Evolutionary conservation across 37 sponge, comb jelly and placozoan species (phyloP), one percentile per base, ranked within the genome.

Genomic region (Aplysina aerophoba): DNA sequence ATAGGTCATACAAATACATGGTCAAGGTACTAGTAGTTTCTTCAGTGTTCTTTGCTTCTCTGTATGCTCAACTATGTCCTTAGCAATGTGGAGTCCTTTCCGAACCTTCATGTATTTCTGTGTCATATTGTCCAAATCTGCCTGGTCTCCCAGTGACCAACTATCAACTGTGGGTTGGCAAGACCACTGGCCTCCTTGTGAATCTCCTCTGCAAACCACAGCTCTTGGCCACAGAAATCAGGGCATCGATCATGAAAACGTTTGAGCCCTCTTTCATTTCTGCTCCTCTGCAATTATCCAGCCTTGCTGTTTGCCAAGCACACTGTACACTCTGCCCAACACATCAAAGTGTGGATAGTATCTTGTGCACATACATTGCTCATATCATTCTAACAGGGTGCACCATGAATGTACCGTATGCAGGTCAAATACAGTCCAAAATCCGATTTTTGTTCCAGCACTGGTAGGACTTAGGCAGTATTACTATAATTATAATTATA

Each of bases 61-160:
- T 54, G 86, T 97, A 74, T 93, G 93, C 66, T 92, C 92, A 20
- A 98, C 97, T 25, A 95, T 86, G 66, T 98, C 94, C 68, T 96
- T 92, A 36, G 94, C 90, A 16, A 94, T 89, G 38, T 56, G 59
- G 19, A 98, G 87, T 0, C 99, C 99, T 61, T 98, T 98, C 73
- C 97, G 84, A 13, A 96, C 94, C 33, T 96, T 91, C 92, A 98
- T 95, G 86, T 98, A 98, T 41, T 65, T 85, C 53, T 86, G 81
- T 19, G 98, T 94, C 11, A 92, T 53, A 68, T 95, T 98, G 31
- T 93, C 97, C 50, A 88, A 91, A 85, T 98, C 99, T 11, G 97
- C 99, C 64, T 96, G 21, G 88, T 91, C 92, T 96, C 99, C 99
- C 99, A 99, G 77, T 99, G 95, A 66, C 92, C 92, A 80, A 99